phyloP scores from a whole-genome alignment of 2,113 vertebrate genomes.

The Proterorhinus semilunaris region DNA sequence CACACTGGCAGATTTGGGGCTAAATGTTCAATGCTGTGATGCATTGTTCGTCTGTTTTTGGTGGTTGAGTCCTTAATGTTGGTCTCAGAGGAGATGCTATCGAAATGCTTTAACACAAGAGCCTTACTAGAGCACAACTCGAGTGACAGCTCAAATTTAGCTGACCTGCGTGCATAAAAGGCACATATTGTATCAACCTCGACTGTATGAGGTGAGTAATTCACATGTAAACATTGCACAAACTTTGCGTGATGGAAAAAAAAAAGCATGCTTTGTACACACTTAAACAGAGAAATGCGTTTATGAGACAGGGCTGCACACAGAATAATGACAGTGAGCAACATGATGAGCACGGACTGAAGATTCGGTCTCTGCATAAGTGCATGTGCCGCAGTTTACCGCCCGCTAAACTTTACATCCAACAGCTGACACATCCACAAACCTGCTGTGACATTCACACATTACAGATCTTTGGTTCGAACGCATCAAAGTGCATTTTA shows the following conservation, averaged over 20 bases:
- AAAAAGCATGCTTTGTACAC: background rate
- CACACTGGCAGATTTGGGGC: no score
- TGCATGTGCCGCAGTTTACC: background rate
- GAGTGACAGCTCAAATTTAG: no score
- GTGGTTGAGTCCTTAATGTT: no score
- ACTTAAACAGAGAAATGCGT: background rate
- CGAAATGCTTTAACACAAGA: no score
- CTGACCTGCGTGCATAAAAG: no score
- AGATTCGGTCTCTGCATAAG: background rate
- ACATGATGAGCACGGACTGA: constrained; percentile 37
- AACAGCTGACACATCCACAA: background rate
- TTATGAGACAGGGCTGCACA: constrained; percentile 4
- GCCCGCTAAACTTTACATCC: constrained; percentile 16
- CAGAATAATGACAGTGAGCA: constrained; percentile 27
- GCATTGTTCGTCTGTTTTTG: no score
- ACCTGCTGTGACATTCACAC: background rate
- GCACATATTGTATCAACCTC: no score
- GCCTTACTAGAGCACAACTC: no score
- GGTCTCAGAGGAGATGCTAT: no score
- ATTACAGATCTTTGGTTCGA: background rate
- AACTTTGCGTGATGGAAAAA: background rate
- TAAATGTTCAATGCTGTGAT: no score
- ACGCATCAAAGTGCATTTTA: background rate
- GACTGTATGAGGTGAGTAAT: background rate
- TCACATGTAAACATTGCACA: background rate